Percentiles rank a stretch among this genome's conserved stretches.
These are phyloP conservation scores for Pseudomugil tenellus DNA, from an alignment of 2,797 vertebrate genomes.

Conservation along the genomic window DNA sequence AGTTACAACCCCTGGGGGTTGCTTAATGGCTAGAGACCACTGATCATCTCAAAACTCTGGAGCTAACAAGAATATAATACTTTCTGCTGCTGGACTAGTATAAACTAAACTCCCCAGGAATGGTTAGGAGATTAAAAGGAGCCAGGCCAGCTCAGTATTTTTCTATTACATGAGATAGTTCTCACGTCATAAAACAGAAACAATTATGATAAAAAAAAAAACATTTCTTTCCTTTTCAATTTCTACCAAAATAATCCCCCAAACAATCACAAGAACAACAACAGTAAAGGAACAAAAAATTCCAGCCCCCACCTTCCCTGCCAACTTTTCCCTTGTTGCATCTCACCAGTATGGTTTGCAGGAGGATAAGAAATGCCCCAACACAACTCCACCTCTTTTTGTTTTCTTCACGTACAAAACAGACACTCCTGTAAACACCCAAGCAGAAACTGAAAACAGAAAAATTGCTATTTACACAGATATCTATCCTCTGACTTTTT, in stretches of 20 bases:
- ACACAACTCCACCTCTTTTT: slow-evolving; percentile 50
- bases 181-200: slow-evolving; percentile 67
- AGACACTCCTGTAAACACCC: slow-evolving; percentile 61
- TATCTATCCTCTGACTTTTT: slow-evolving; percentile 53
- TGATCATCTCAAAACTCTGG: slow-evolving; percentile 82
- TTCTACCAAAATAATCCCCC: slow-evolving; percentile 67
- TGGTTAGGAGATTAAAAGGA: slow-evolving; percentile 54
- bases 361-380: slow-evolving; percentile 55
- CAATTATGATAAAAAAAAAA: slow-evolving; percentile 56
- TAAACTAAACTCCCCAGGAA: slow-evolving; percentile 49
- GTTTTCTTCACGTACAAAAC: slow-evolving; percentile 58
- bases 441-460: slow-evolving; percentile 72
- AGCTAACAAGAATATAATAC: slow-evolving; percentile 73
- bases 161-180: slow-evolving; percentile 58
- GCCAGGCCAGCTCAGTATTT: slow-evolving; percentile 60
- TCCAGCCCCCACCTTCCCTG: slow-evolving; percentile 39
- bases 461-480: slow-evolving; percentile 77
- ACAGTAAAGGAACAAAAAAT: slow-evolving; percentile 79
- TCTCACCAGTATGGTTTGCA: slow-evolving; percentile 57
- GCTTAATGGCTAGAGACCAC: slow-evolving; percentile 55
- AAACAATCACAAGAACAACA: slow-evolving; percentile 79
- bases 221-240: not conserved
- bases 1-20: slow-evolving; percentile 49
- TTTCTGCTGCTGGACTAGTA: slow-evolving; percentile 48
- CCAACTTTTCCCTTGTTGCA: slow-evolving; percentile 39